phyloP scores from a whole-genome alignment of 2,888 invertebrate genomes.

The Eucera pruinosa region DNA sequence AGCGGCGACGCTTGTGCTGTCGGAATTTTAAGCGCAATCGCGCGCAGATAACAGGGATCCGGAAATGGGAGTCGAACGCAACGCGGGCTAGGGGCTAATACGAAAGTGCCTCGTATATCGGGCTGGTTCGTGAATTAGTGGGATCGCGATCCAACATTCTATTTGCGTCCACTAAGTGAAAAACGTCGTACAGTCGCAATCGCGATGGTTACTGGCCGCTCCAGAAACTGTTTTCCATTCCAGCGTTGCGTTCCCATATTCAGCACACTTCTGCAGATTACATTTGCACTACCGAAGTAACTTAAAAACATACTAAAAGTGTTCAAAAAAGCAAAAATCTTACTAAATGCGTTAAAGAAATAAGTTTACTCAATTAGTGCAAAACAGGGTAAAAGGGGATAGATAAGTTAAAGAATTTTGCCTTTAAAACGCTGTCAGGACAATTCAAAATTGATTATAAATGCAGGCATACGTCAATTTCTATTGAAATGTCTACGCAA shows the following conservation, averaged over 20 bases:
- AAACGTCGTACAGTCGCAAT: constrained; percentile 25
- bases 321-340: no score
- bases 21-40: constrained; percentile 54
- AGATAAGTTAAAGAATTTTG: no score
- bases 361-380: no score
- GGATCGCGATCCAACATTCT: constrained; percentile 41
- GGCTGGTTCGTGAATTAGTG: constrained; percentile 31
- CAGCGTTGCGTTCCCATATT: neutral
- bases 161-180: constrained; percentile 40
- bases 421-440: no score
- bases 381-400: no score
- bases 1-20: constrained; percentile 13
- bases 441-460: no score
- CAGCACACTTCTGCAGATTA: neutral
- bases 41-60: constrained; percentile 34
- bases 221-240: constrained; percentile 12
- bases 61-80: constrained; percentile 39
- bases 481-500: no score
- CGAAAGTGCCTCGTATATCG: constrained; percentile 43
- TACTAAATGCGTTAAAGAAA: no score
- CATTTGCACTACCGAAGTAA: neutral
- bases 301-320: neutral
- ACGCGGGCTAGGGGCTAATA: constrained; percentile 22
- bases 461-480: no score
- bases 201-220: constrained; percentile 8